Evolutionary conservation across 2,113 vertebrate genomes (phyloP), one percentile per base, ranked within the genome.

Genomic region (Onychostruthus taczanowskii): DNA sequence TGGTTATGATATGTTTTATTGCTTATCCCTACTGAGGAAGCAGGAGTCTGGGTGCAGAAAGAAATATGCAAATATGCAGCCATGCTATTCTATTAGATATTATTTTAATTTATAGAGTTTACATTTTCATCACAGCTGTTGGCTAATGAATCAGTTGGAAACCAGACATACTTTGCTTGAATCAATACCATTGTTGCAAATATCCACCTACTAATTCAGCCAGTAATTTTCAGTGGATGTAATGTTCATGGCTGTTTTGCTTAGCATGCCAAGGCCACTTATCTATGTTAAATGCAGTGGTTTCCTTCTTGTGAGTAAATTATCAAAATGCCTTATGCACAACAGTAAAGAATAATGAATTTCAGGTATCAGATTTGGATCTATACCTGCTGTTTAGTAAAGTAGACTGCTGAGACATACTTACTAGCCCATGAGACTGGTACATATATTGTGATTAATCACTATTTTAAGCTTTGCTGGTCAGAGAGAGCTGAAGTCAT

Each of bases 141-240:
- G 44, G 26, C 47, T 92, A 81, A 90, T 67, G 72, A 90, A 86
- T 90, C 80, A 26, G 52, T 39, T 93, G 86, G 56, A 94, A 95
- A 84, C 10, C 64, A 92, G 88, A 73, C 23, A 17, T n/a, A 33
- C 41, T 86, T 78, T 26, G 24, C 44, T 74, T 67, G 72, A 77
- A 84, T 94, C 80, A 77, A 94, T 94, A 70, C 23, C 35, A 6
- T 67, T 59, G 76, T 43, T 86, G 59, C 47, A 93, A 87, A 87
- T 81, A 90, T 15, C 61, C 79, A 80, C 59, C 86, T 93, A 59
- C 56, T 84, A 90, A 90, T 86, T 86, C 46, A 97, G 43, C 15
- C 43, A 59, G 43, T 67, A 81, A 75, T 92, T 92, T 89, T 81
- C 64, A 63, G 47, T 37, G 47, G 46, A 61, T 43, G 7, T 13